phyloP scores from a whole-genome alignment of 2,888 invertebrate genomes.

The Metellina segmentata region DNA sequence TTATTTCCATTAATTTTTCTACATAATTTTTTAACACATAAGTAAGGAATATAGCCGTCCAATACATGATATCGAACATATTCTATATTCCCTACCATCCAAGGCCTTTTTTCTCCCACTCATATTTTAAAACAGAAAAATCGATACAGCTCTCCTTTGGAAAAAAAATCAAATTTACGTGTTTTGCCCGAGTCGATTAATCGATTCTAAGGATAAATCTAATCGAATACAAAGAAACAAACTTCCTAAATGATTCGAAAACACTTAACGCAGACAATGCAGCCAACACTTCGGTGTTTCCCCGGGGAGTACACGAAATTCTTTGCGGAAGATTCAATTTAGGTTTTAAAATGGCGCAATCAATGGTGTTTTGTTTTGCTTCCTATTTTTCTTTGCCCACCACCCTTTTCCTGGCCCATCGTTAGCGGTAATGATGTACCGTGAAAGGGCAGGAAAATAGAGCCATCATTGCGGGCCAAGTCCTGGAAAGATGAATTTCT shows the following conservation, averaged over 20 bases:
- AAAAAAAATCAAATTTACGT: neutral
- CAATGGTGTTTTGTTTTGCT: conserved; percentile 22
- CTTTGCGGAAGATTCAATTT: conserved; percentile 62
- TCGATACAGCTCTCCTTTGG: neutral
- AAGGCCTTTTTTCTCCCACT: neutral
- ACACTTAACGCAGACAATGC: conserved; percentile 26
- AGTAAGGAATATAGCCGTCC: too few species aligned
- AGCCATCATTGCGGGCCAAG: conserved; percentile 50
- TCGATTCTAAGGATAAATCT: conserved; percentile 26
- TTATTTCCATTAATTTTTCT: too few species aligned
- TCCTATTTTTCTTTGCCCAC: conserved; percentile 6
- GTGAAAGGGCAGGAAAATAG: conserved; percentile 48
- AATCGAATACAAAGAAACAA: conserved; percentile 33
- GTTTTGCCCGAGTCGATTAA: neutral
- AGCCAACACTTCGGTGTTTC: conserved; percentile 16
- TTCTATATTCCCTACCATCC: neutral
- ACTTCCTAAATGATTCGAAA: neutral
- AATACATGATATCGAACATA: too few species aligned
- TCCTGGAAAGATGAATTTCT: conserved; percentile 62
- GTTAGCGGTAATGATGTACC: conserved; percentile 69
- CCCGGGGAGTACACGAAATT: conserved; percentile 30
- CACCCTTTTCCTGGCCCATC: conserved; percentile 31
- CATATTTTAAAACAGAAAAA: neutral
- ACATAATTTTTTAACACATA: too few species aligned
- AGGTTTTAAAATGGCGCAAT: conserved; percentile 49